Evolutionary conservation across 35 echinoderm and acorn worm species (phyloP).

Genomic region (Patiria miniata): DNA sequence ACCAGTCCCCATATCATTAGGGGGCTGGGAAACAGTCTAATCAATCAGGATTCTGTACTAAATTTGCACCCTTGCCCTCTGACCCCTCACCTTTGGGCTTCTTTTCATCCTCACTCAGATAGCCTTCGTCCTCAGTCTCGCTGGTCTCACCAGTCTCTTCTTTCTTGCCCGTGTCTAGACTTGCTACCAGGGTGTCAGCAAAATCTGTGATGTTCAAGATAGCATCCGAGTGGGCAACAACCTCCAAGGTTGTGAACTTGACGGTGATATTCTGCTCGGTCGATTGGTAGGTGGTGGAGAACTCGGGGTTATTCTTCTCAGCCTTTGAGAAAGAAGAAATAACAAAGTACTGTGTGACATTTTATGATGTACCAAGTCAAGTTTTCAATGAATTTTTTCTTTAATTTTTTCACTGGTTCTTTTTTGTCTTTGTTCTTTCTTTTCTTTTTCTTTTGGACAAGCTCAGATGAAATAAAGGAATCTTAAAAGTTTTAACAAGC

Average conservation of each 20-base stretch:
- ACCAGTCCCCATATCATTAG: too few species aligned
- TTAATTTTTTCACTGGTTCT: too few species aligned
- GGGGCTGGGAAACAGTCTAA: too few species aligned
- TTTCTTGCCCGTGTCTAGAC: conserved; percentile 53
- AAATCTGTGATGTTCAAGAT: conserved; percentile 93
- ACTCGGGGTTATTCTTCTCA: conserved; percentile 88
- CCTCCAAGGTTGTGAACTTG: conserved; percentile 69
- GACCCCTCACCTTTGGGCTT: conserved; percentile 61
- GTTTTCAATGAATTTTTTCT: too few species aligned
- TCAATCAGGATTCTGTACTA: too few species aligned
- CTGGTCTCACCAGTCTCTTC: conserved; percentile 43
- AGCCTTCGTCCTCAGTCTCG: conserved; percentile 77
- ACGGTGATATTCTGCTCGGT: conserved; percentile 83
- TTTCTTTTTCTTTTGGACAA: too few species aligned
- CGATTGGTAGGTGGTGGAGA: conserved; percentile 75
- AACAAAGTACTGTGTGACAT: too few species aligned
- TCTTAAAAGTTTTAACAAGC: too few species aligned
- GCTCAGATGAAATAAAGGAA: too few species aligned
- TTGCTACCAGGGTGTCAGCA: conserved; percentile 80
- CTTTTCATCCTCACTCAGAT: conserved; percentile 91
- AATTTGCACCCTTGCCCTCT: background rate
- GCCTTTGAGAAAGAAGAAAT: conserved; percentile 38
- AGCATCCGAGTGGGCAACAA: conserved; percentile 89
- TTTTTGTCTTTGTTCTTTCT: too few species aligned
- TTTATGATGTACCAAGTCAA: too few species aligned